These are phyloP conservation scores for Trissonchulus latispiculum DNA, from an alignment of 2,888 invertebrate species.

Conservation along the genomic window DNA sequence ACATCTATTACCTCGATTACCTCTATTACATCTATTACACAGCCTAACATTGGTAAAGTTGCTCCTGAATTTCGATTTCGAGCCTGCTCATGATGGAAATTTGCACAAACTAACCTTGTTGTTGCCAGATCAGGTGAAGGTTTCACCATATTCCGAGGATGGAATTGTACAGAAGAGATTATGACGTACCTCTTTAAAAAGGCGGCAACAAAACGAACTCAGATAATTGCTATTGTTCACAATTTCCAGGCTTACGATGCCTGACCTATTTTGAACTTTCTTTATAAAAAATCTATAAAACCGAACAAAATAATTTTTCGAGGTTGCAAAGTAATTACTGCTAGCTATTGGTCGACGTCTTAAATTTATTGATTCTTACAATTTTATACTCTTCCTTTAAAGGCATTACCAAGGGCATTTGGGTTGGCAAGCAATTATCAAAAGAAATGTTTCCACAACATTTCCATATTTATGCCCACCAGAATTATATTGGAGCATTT, in stretches of 20 bases:
- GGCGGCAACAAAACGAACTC: too few relatives aligned
- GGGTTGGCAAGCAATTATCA: background rate
- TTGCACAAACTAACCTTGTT: background rate
- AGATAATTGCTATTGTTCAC: slow-evolving; percentile 24
- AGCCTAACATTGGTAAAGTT: background rate
- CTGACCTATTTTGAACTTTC: slow-evolving; percentile 22
- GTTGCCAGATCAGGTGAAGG: background rate
- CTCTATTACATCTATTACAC: too few relatives aligned
- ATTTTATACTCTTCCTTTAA: slow-evolving; percentile 21
- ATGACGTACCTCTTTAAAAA: background rate
- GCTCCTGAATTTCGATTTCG: background rate
- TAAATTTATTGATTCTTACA: slow-evolving; percentile 13
- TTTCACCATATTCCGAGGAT: background rate
- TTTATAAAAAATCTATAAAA: background rate
- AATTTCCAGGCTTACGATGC: slow-evolving; percentile 23
- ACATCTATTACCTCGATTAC: background rate
- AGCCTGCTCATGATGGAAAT: background rate
- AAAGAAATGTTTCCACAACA: slow-evolving; percentile 18
- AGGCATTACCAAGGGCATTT: slow-evolving; percentile 18
- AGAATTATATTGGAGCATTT: background rate
- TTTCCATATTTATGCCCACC: slow-evolving; percentile 18
- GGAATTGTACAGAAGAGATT: background rate
- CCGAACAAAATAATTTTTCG: slow-evolving; percentile 3
- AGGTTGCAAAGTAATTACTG: slow-evolving; percentile 20
- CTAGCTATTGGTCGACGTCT: slow-evolving; percentile 3